Evolutionary conservation across 2,797 vertebrate species (phyloP), one percentile per base, ranked within the genome.

Genomic region (Alcedo atthis): DNA sequence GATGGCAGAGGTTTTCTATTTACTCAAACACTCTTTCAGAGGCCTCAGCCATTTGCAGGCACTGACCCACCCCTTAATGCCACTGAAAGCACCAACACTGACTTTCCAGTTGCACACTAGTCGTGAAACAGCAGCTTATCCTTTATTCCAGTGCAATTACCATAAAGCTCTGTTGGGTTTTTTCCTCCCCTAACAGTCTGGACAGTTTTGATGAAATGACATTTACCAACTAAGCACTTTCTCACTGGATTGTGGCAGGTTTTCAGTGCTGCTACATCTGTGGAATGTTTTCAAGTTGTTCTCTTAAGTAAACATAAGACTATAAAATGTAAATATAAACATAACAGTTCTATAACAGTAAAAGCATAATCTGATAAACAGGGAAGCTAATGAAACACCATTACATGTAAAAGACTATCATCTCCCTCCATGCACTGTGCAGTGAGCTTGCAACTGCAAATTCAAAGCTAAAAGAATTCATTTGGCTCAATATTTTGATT

Each of bases 271-370:
- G 85, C 83, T 57, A 40, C 87, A 91, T 95, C 91, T 94, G 92
- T 61, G 70, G 83, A 94, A 88, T 86, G 67, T 79, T 90, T 85
- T 92, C 79, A 33, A 95, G 87, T 93, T 90, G 73, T 90, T 87
- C 83, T 93, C 87, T 96, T 96, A 94, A 96, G 92, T 92, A 96
- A 95, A 94, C 78, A 58, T n/a, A 62, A 76, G 80, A 33, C 96
- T 59, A 93, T 95, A 93, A 96, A 95, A 90, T 80, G 89, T 92
- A 93, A 95, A 92, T 87, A 92, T 91, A 89, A 94, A 89, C 90
- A 82, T 87, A 91, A 74, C 22, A 13, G 32, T 93, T 94, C 83
- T 64, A 76, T 63, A 92, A 82, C 70, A 95, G 81, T 92, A 86
- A 96, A 91, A 88, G 83, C 71, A 96, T 89, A 93, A 93, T 96